Evolutionary conservation across 2,888 invertebrate genomes (phyloP), one percentile per base, ranked within the genome.

Genomic region (Patella depressa): DNA sequence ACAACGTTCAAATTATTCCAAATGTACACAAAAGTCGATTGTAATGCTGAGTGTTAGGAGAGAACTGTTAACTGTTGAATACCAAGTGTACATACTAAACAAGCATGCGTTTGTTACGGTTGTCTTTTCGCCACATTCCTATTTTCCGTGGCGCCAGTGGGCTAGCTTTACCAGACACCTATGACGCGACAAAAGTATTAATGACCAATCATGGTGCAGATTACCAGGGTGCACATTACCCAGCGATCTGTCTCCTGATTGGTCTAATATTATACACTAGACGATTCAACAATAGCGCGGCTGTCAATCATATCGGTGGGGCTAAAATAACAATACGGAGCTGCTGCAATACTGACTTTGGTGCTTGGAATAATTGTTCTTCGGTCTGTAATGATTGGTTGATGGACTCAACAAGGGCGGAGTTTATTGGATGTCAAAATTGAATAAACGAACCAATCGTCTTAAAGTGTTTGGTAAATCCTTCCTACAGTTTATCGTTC

Each of bases 191-290:
- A 79, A 79, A 80, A 78, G 81, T 81, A 83, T 82, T 82, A 85
- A 81, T 80, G 80, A 84, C 87, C 87, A 87, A 87, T 87, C 85
- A 85, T 77, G 73, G 76, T 73, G 77, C 81, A 79, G 79, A 83
- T 82, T 81, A 81, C 85, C 82, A 83, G 85, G 85, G 83, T 83
- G 84, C 83, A 83, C 82, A 73, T 78, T 71, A 75, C 76, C 81
- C 77, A 65, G 54, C 76, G 74, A 75, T 80, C 78, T 77, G 71
- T 76, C 73, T 69, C 81, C 77, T 79, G 79, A 80, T 82, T 84
- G 81, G 84, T 82, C 72, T 73, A 53, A 69, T 65, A 73, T 53
- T 71, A 71, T 74, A 75, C 72, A 69, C 80, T 72, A 73, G 76
- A 83, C 81, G 78, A 81, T 83, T 82, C 82, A 78, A 80, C 78